phyloP scores from a whole-genome alignment of 2,113 vertebrate species.

The Pterocles burchelli region DNA sequence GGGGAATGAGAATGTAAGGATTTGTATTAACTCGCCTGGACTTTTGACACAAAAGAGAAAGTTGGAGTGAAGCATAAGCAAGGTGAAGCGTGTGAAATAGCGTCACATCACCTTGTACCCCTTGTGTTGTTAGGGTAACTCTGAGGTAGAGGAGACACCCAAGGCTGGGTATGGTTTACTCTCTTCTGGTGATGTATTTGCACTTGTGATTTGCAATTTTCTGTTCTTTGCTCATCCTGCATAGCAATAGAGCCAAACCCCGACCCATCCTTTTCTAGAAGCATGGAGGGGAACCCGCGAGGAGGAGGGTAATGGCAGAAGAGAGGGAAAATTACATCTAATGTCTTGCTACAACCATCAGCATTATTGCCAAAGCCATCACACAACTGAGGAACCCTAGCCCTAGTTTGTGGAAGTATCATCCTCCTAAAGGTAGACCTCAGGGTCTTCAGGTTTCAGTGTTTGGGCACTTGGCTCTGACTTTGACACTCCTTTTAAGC shows the following conservation, averaged over 20 bases:
- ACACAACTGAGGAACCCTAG: fast-evolving
- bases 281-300: background rate
- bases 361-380: background rate
- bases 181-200: background rate
- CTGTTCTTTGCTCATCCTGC: background rate
- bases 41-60: slow-evolving; percentile 59
- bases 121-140: background rate
- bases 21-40: slow-evolving; percentile 75
- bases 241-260: background rate
- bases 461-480: background rate
- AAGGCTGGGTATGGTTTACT: background rate
- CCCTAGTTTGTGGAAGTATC: background rate
- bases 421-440: background rate
- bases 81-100: background rate
- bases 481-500: background rate
- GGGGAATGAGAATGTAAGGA: slow-evolving; percentile 71
- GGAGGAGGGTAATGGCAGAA: background rate
- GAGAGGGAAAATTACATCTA: background rate
- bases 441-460: background rate
- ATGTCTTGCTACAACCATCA: background rate
- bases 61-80: background rate
- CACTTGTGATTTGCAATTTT: background rate
- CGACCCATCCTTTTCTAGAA: background rate
- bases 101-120: background rate
- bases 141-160: background rate